Base-by-base conservation (phyloP, 1,140 invertebrate species). In the Pectinophora gossypiella region DNA sequence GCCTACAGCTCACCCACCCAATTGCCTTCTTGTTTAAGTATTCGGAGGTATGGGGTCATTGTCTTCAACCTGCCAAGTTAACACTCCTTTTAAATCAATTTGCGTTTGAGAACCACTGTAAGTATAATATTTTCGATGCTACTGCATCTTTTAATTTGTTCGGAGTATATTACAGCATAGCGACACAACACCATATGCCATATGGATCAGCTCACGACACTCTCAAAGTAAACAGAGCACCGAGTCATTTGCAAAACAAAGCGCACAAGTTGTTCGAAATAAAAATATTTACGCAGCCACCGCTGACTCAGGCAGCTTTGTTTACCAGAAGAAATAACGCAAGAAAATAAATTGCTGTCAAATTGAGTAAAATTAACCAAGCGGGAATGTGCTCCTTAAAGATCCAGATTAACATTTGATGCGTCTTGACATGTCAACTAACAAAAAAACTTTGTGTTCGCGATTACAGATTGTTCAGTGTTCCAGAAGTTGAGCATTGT, bases 161-260 rank as follows among this genome's bases (percentile, higher is more conserved):
- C n/a, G n/a, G n/a, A n/a, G n/a, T n/a, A n/a, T n/a, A n/a, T n/a
- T n/a, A n/a, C n/a, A n/a, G n/a, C n/a, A n/a, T n/a, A n/a, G n/a
- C n/a, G n/a, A n/a, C n/a, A n/a, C 27, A 32, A 10, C 1, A 32
- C 27, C 27, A 32, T 32, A 32, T 32, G 27, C 27, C 27, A 76
- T 75, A 61, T 78, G 79, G 67, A 59, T 38, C 54, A 53, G 49
- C 67, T 80, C 72, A 81, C 71, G 64, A 66, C 59, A 66, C 62
- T 70, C 59, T 67, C 55, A 73, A 60, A 68, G 66, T 76, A 82
- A 80, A 80, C 76, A 74, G 53, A 56, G 62, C 55, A 61, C 59
- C 72, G 69, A 79, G 69, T 85, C 76, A 76, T 79, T 83, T 69
- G 79, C 77, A 78, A 85, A 85, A 85, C 82, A 85, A 85, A 83